Percentiles rank a stretch among this genome's conserved stretches.
Evolutionary conservation across 2,888 invertebrate genomes (phyloP).

Genomic region (Eupithecia exiguata): DNA sequence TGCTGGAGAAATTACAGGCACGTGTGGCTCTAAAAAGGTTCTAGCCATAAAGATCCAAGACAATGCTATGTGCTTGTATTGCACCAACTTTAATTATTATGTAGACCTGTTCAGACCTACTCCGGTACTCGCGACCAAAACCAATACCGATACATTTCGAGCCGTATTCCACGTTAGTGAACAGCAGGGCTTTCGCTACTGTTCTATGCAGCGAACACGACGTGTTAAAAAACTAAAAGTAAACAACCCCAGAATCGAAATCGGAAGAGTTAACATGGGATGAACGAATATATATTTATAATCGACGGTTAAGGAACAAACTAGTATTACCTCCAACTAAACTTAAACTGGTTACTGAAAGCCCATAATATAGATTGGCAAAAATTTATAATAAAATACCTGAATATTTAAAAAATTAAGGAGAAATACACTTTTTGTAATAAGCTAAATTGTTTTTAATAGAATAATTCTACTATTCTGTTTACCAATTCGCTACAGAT

Average conservation of each 20-base stretch:
- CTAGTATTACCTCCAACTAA: too few species aligned
- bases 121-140: background rate
- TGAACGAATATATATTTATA: too few species aligned
- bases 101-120: background rate
- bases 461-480: too few species aligned
- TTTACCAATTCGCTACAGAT: too few species aligned
- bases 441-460: too few species aligned
- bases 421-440: too few species aligned
- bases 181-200: background rate
- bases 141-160: background rate
- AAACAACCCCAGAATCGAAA: background rate
- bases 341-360: too few species aligned
- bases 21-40: constrained; percentile 2
- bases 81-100: background rate
- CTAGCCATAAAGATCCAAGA: background rate
- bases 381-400: too few species aligned
- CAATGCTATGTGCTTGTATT: background rate
- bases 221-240: background rate
- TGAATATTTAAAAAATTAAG: too few species aligned
- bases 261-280: background rate
- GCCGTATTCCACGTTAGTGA: background rate
- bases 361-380: too few species aligned
- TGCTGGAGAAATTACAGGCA: constrained; percentile 13
- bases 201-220: background rate
- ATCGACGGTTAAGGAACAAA: too few species aligned